Percentiles rank a stretch among this genome's conserved stretches.
phyloP scores from a whole-genome alignment of 2,888 invertebrate species.

The Cheilosia vulpina region DNA sequence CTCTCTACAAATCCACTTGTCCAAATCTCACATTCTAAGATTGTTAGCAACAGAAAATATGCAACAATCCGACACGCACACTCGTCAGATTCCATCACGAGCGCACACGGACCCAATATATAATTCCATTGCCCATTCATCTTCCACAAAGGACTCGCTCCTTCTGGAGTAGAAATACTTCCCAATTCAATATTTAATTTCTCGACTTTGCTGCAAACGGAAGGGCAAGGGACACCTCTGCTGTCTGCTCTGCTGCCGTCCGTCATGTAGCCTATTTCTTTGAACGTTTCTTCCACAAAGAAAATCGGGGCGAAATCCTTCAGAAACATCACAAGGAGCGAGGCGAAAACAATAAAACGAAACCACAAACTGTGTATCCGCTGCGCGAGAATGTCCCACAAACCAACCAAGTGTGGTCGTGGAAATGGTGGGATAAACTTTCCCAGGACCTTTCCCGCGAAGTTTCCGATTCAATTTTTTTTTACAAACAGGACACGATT shows the following conservation, averaged over 20 bases:
- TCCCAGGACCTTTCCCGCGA: conserved; percentile 54
- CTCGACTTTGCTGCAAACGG: conserved; percentile 50
- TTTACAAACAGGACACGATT: conserved; percentile 62
- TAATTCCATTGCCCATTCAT: conserved; percentile 44
- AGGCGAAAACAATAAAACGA: conserved; percentile 35
- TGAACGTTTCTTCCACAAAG: conserved; percentile 54
- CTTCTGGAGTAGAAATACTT: conserved; percentile 25
- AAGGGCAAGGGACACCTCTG: conserved; percentile 42
- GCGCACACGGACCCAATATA: conserved; percentile 16
- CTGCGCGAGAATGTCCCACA: conserved; percentile 45
- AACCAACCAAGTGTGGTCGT: conserved; percentile 21
- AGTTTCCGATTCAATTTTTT: conserved; percentile 42
- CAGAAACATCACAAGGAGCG: conserved; percentile 49
- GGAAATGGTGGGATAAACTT: conserved; percentile 57
- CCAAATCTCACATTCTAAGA: conserved; percentile 1
- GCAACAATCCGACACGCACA: conserved; percentile 53
- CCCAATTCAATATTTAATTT: conserved; percentile 71
- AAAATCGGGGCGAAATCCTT: conserved; percentile 61
- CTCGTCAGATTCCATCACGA: conserved; percentile 60
- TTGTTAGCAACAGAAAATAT: background rate
- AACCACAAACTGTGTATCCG: conserved; percentile 30
- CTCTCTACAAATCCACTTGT: conserved; percentile 33
- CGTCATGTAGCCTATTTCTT: conserved; percentile 49
- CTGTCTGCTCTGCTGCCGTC: conserved; percentile 4
- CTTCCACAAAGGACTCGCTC: conserved; percentile 41